These are phyloP conservation scores for Monarcha castaneiventris DNA, from an alignment of 2,113 vertebrate species.

Conservation along the genomic window DNA sequence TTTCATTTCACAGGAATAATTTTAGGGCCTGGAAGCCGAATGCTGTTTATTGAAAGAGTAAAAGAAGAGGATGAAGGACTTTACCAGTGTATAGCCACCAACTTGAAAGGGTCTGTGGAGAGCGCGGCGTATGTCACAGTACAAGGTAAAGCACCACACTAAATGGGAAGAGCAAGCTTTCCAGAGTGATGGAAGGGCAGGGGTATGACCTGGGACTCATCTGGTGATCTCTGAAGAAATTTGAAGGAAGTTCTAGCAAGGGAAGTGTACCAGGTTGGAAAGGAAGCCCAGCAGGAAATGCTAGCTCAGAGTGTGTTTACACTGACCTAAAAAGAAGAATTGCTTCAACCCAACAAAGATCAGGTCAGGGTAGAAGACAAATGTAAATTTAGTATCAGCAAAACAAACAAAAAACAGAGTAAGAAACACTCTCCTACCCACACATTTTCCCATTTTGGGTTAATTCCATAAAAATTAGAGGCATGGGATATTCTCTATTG, in stretches of 20 bases:
- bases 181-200: not conserved
- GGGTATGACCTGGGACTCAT: not conserved
- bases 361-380: conserved; percentile 45
- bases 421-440: not conserved
- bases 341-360: conserved; percentile 35
- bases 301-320: conserved; percentile 29
- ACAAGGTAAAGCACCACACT: conserved; percentile 75
- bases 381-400: conserved; percentile 31
- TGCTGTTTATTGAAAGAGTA: conserved; percentile 89
- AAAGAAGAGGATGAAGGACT: conserved; percentile 88
- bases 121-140: conserved; percentile 87
- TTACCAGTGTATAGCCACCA: conserved; percentile 88
- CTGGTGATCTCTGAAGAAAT: not conserved
- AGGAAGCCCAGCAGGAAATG: conserved; percentile 64
- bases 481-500: not conserved
- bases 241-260: not conserved
- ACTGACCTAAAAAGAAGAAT: conserved; percentile 54
- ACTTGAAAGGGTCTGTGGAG: conserved; percentile 84
- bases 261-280: conserved; percentile 48
- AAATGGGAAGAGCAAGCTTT: not conserved
- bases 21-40: conserved; percentile 82
- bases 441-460: conserved; percentile 14
- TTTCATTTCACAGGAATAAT: conserved; percentile 82
- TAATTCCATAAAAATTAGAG: not conserved
- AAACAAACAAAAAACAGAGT: conserved; percentile 37